Percentiles rank a stretch among this genome's conserved stretches.
phyloP scores from a whole-genome alignment of 2,888 invertebrate species.

The Brachypterus glaber region DNA sequence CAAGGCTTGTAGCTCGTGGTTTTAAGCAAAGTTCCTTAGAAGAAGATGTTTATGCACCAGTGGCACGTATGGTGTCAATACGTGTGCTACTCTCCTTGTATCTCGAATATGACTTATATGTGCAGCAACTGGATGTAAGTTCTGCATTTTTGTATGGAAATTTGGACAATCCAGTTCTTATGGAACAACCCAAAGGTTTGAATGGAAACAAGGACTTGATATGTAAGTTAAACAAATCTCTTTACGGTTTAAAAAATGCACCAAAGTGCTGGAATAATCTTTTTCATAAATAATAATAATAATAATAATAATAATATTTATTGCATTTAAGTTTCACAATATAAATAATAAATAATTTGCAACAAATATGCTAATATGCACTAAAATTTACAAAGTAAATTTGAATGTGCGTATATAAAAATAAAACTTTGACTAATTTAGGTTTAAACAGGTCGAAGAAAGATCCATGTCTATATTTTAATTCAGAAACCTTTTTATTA shows the following conservation, averaged over 20 bases:
- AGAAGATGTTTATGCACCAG: conserved; percentile 26
- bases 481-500: conserved; percentile 14
- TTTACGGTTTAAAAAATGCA: conserved; percentile 22
- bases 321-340: no score
- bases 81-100: conserved; percentile 19
- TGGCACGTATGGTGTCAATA: conserved; percentile 22
- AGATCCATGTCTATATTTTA: conserved; percentile 22
- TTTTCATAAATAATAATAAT: no score
- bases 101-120: conserved; percentile 14
- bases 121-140: conserved; percentile 25
- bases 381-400: no score
- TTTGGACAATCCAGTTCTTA: conserved; percentile 22
- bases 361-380: no score
- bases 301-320: no score
- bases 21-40: conserved; percentile 10
- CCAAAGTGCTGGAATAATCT: conserved; percentile 23
- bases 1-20: conserved; percentile 17
- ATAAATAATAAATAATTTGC: no score
- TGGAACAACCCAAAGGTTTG: conserved; percentile 15
- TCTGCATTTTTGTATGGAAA: conserved; percentile 26
- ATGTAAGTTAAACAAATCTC: conserved; percentile 14
- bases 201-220: conserved; percentile 6
- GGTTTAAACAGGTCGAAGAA: conserved; percentile 15
- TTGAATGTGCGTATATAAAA: no score
- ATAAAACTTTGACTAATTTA: conserved; percentile 9